Evolutionary conservation across 2,888 invertebrate species (phyloP).

Genomic region (Rotaria magnacalcarata): DNA sequence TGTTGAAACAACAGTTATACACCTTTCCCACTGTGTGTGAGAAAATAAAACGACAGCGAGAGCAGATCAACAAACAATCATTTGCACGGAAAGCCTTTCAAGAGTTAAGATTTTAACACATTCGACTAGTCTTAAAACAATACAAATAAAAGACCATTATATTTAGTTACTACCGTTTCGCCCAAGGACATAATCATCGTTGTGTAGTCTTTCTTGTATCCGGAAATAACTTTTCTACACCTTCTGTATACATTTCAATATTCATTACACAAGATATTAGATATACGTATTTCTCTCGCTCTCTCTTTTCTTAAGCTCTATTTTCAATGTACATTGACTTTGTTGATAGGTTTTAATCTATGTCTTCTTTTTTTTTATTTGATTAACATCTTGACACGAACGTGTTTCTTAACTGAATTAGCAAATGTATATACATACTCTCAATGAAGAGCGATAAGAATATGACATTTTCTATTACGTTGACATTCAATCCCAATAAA

Average conservation of each 20-base stretch:
- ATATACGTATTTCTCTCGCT: not conserved
- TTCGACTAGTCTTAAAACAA: not conserved
- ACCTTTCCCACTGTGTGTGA: not conserved
- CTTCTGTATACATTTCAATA: not conserved
- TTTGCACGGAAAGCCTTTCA: conserved; percentile 6
- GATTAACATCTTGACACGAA: conserved; percentile 12
- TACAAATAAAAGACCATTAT: not conserved
- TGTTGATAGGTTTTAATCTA: not conserved
- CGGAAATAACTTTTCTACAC: not conserved
- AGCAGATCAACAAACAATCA: not conserved
- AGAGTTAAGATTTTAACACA: conserved; percentile 2
- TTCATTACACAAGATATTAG: not conserved
- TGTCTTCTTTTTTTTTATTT: not conserved
- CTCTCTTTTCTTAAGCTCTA: not conserved
- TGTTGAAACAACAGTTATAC: not conserved
- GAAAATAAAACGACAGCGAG: not conserved
- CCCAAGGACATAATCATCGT: too few relatives aligned
- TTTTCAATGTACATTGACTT: too few relatives aligned
- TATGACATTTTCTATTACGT: not conserved
- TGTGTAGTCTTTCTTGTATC: not conserved
- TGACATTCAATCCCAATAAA: not conserved
- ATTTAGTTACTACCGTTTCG: not conserved
- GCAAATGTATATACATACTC: not conserved
- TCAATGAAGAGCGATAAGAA: conserved; percentile 1
- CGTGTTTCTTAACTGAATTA: not conserved